Conservation (phyloP, 1,140 invertebrate species). For the Homarus americanus region DNA sequence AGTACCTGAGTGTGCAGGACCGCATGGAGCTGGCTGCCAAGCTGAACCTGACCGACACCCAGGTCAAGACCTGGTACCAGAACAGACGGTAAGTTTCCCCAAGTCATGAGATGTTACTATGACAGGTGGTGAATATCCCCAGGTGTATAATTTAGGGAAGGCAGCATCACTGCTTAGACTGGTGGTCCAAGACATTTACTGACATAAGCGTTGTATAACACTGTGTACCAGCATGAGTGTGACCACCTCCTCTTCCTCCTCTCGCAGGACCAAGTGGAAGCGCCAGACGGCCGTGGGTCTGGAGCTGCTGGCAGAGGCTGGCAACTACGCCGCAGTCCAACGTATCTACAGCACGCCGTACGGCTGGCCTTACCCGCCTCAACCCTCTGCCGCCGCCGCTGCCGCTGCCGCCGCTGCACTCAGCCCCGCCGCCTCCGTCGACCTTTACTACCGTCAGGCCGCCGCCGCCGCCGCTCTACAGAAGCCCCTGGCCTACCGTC, state of each 20-base stretch:
- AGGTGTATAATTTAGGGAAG: no score
- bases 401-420: conserved; percentile 79
- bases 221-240: no score
- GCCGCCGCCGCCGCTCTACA: conserved; percentile 85
- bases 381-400: conserved; percentile 80
- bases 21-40: conserved; percentile 69
- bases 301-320: conserved; percentile 57
- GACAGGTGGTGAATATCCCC: no score
- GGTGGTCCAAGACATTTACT: no score
- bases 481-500: conserved; percentile 91
- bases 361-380: conserved; percentile 83
- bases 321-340: conserved; percentile 67
- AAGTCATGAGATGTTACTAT: not conserved
- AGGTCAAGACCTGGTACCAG: conserved; percentile 71
- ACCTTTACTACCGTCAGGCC: conserved; percentile 78
- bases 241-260: no score
- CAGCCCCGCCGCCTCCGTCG: conserved; percentile 81
- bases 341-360: conserved; percentile 79
- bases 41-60: conserved; percentile 64
- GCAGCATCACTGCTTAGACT: no score
- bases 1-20: conserved; percentile 68
- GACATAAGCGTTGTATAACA: not conserved
- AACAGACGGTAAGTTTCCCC: conserved; percentile 59
- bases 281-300: conserved; percentile 62
- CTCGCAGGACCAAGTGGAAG: conserved; percentile 59